phyloP scores from a whole-genome alignment of 35 echinoderm and acorn worm species.

The Strongylocentrotus purpuratus region DNA sequence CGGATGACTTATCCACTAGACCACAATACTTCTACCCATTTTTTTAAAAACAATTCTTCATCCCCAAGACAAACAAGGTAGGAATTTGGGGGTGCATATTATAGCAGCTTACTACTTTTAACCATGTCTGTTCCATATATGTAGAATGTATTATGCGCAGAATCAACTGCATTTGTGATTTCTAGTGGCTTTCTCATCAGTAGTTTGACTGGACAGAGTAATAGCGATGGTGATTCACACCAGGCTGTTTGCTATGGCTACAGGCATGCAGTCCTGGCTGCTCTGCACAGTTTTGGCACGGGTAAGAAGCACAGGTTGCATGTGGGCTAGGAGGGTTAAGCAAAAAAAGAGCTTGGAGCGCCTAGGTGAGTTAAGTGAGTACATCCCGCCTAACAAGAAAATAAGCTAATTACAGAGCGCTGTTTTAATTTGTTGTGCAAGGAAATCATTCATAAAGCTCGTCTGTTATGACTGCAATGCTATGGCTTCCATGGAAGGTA shows the following conservation, averaged over 20 bases:
- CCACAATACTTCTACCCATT: too few relatives aligned
- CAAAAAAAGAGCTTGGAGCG: neutral
- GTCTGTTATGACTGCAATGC: slow-evolving; percentile 34
- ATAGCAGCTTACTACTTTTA: too few relatives aligned
- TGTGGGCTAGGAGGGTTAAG: neutral
- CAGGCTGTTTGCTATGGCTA: neutral
- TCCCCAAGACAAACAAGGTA: too few relatives aligned
- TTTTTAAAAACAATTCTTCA: too few relatives aligned
- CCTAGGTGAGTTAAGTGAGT: slow-evolving; percentile 27
- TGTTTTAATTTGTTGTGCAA: slow-evolving; percentile 39
- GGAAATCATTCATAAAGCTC: slow-evolving; percentile 37
- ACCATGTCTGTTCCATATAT: too few relatives aligned
- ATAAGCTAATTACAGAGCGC: slow-evolving; percentile 27
- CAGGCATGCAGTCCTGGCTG: neutral
- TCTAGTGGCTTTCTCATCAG: too few relatives aligned
- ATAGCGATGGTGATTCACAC: neutral
- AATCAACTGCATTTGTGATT: too few relatives aligned
- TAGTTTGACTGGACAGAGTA: neutral
- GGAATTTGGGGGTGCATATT: too few relatives aligned
- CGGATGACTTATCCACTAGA: too few relatives aligned
- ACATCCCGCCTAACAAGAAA: slow-evolving; percentile 41
- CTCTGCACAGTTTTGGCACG: neutral
- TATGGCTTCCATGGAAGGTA: neutral
- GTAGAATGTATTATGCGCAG: too few relatives aligned
- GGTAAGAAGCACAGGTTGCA: neutral